Evolutionary conservation across 2,888 invertebrate species (phyloP).

Genomic region (Papilio demoleus): DNA sequence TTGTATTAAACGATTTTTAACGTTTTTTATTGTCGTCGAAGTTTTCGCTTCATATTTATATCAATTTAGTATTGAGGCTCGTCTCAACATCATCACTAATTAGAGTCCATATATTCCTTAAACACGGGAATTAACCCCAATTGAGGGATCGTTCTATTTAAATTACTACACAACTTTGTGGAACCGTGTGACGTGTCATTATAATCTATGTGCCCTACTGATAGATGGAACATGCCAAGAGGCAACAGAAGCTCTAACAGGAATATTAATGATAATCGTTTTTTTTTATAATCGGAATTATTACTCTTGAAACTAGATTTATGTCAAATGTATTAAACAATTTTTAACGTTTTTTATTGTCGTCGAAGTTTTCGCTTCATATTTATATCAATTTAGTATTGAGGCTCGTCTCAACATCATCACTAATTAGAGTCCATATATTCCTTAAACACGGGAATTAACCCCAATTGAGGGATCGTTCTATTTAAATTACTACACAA

Average conservation of each 20-base stretch:
- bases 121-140: slow-evolving; percentile 83
- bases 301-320: too few species aligned
- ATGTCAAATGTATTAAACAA: background rate
- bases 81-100: slow-evolving; percentile 66
- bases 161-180: slow-evolving; percentile 82
- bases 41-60: slow-evolving; percentile 13
- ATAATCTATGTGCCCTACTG: slow-evolving; percentile 65
- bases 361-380: background rate
- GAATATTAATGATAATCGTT: slow-evolving; percentile 14
- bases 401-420: slow-evolving; percentile 52
- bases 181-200: slow-evolving; percentile 78
- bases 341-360: background rate
- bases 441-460: slow-evolving; percentile 83
- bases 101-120: slow-evolving; percentile 81
- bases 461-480: slow-evolving; percentile 83
- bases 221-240: slow-evolving; percentile 43
- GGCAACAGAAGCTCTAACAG: slow-evolving; percentile 3
- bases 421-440: slow-evolving; percentile 78
- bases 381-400: slow-evolving; percentile 19
- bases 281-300: too few species aligned
- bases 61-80: slow-evolving; percentile 17
- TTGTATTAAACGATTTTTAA: background rate
- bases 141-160: slow-evolving; percentile 83
- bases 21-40: background rate
- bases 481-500: slow-evolving; percentile 82